Percentiles rank a stretch among this genome's conserved stretches.
Conservation (phyloP, 30 jellyfish, hydroid and myxozoan species). For the Hydractinia symbiolongicarpus region DNA sequence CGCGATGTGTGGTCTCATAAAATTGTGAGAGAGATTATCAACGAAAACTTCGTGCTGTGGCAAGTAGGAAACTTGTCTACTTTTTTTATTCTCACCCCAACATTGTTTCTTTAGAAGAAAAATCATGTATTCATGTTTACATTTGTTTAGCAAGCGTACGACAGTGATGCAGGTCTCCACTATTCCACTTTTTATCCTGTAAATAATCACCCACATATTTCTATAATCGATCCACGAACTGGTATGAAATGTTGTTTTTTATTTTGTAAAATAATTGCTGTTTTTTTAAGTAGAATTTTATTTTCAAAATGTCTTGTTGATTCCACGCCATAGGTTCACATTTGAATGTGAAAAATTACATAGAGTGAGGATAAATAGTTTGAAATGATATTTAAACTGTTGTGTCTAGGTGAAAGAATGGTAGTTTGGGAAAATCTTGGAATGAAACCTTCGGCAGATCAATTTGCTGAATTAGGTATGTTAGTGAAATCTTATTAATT, state of each 20-base stretch:
- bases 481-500: not conserved
- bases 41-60: conserved; percentile 85
- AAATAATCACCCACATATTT: conserved; percentile 65
- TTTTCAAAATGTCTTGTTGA: not conserved
- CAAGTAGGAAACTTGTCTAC: conserved; percentile 54
- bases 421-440: conserved; percentile 76
- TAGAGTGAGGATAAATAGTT: not conserved
- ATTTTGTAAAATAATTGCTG: too few relatives aligned
- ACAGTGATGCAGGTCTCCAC: conserved; percentile 95
- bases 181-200: conserved; percentile 68
- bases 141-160: conserved; percentile 63
- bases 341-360: not conserved
- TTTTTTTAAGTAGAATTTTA: too few relatives aligned
- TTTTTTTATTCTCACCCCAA: not conserved
- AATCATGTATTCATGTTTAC: not conserved
- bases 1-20: conserved; percentile 95
- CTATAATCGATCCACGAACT: conserved; percentile 92
- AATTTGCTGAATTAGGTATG: conserved; percentile 37
- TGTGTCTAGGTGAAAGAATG: conserved; percentile 70
- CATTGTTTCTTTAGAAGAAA: not conserved
- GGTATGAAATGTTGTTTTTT: conserved; percentile 40
- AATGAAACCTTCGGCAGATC: conserved; percentile 35
- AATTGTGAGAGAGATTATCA: conserved; percentile 64
- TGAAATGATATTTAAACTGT: not conserved
- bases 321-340: not conserved